phyloP scores from a whole-genome alignment of 2,113 vertebrate genomes.

The Leuciscus idus region DNA sequence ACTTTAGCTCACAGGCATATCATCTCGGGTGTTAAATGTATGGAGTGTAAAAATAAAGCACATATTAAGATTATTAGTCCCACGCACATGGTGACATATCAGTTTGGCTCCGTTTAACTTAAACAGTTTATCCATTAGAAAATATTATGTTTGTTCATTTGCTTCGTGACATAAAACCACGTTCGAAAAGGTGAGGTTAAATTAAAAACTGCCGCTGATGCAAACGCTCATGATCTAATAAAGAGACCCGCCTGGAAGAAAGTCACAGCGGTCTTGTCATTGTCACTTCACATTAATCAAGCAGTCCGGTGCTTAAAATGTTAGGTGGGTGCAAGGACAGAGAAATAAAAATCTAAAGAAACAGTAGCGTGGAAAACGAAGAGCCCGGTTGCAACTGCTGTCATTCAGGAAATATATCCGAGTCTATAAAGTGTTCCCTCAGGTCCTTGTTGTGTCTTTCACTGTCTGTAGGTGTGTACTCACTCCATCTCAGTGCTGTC shows the following conservation, averaged over 20 bases:
- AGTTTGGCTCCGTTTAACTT: background rate
- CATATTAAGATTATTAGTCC: conserved; percentile 36
- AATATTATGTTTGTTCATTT: conserved; percentile 25
- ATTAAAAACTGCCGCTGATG: background rate
- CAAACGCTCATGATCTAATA: background rate
- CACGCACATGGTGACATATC: background rate
- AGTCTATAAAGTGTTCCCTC: conserved; percentile 54
- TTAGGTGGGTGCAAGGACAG: conserved; percentile 46
- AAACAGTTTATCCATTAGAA: conserved; percentile 14
- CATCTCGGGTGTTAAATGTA: conserved; percentile 10
- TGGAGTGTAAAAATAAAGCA: conserved; percentile 15
- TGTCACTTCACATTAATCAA: conserved; percentile 56
- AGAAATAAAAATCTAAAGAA: conserved; percentile 43
- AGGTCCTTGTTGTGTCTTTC: conserved; percentile 53
- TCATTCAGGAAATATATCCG: conserved; percentile 53
- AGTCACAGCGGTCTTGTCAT: conserved; percentile 38
- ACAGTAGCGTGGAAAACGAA: conserved; percentile 13
- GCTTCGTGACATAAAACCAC: background rate
- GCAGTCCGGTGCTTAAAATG: conserved; percentile 44
- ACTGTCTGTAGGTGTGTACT: conserved; percentile 49
- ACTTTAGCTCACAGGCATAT: conserved; percentile 28
- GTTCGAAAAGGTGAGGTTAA: background rate
- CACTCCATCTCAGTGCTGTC: conserved; percentile 60
- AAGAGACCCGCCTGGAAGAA: conserved; percentile 25
- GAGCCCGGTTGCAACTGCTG: conserved; percentile 33